Conservation (phyloP, 2,113 vertebrate genomes). For the Erythrolamprus reginae region DNA sequence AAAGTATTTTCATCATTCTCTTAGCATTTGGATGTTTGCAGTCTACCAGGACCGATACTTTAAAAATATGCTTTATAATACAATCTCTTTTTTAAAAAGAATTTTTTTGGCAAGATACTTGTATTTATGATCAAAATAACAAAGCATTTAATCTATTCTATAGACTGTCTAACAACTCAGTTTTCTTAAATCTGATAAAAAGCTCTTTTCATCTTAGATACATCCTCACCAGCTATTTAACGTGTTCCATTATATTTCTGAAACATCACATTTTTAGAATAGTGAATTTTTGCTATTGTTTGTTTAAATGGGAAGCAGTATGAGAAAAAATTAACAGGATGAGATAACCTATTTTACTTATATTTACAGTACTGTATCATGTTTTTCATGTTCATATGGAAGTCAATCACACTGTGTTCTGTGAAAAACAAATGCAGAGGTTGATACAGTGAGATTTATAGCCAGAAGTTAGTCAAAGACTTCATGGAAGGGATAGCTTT, state of each 20-base stretch:
- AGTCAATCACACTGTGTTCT: not conserved
- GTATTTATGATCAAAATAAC: not conserved
- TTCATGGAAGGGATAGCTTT: not conserved
- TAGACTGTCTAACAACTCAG: not conserved
- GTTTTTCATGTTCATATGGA: not conserved
- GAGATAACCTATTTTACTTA: not conserved
- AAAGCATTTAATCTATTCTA: not conserved
- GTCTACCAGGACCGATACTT: not conserved
- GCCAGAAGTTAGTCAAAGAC: not conserved
- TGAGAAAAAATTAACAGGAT: not conserved
- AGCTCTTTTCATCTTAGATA: not conserved
- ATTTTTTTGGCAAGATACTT: conserved; percentile 1
- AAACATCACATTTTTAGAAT: not conserved
- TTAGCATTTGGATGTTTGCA: not conserved
- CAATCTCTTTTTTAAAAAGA: not conserved
- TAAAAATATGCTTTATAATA: not conserved
- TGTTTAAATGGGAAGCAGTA: not conserved
- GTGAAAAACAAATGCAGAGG: not conserved
- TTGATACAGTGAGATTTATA: not conserved
- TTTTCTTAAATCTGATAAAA: not conserved
- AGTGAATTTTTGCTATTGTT: too few relatives aligned
- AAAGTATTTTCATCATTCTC: conserved; percentile 7
- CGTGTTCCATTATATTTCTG: not conserved
- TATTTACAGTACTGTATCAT: not conserved
- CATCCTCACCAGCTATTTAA: not conserved